Percentiles rank a stretch among this genome's conserved stretches.
Evolutionary conservation across 2,888 invertebrate species (phyloP).

Genomic region (Cantharis rustica): DNA sequence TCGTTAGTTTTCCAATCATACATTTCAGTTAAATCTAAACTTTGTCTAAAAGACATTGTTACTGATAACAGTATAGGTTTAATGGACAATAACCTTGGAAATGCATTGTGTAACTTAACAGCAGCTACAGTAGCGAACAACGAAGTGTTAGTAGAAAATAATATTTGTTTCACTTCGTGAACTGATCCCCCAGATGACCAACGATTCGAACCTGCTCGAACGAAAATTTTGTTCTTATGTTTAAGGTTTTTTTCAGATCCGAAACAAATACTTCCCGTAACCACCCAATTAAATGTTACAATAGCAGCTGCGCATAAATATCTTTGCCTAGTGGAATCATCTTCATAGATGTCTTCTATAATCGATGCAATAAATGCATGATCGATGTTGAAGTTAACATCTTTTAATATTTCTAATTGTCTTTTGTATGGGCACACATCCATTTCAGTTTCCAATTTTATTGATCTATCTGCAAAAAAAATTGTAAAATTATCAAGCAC

Average conservation of each 20-base stretch:
- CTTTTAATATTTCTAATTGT: neutral
- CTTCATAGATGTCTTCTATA: conserved; percentile 15
- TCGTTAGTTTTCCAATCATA: conserved; percentile 14
- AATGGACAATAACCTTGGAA: neutral
- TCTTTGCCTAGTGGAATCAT: conserved; percentile 9
- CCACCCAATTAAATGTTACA: conserved; percentile 16
- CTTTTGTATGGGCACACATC: neutral
- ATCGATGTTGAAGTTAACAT: neutral
- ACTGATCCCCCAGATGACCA: conserved; percentile 24
- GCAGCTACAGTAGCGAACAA: neutral
- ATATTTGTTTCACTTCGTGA: neutral
- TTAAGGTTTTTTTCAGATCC: neutral
- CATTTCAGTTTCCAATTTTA: neutral
- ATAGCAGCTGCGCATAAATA: conserved; percentile 21
- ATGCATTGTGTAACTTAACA: neutral
- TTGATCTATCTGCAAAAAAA: neutral
- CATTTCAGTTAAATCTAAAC: conserved; percentile 1
- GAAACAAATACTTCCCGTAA: conserved; percentile 5
- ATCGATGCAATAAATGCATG: conserved; percentile 16
- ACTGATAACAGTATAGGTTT: conserved; percentile 1
- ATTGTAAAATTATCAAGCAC: no score
- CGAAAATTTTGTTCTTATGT: neutral
- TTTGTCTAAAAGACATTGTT: neutral
- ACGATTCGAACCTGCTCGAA: conserved; percentile 14
- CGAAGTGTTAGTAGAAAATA: neutral